These are phyloP conservation scores for Sporophila hypoxantha DNA, from an alignment of 2,113 vertebrate species.

Conservation along the genomic window DNA sequence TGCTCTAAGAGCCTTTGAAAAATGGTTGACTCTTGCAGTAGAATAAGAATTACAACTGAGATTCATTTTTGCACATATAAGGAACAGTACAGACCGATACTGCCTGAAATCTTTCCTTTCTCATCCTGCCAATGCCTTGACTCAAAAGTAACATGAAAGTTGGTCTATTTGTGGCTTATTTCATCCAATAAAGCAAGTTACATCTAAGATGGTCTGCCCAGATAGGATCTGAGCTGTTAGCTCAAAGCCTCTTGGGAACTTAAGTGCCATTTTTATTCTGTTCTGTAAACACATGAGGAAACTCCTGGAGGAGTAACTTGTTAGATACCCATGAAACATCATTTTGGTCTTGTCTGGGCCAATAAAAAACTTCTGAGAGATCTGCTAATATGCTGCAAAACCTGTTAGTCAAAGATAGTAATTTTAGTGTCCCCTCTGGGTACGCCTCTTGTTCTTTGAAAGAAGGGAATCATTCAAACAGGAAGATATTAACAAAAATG, in stretches of 20 bases:
- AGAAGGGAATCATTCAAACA: background rate
- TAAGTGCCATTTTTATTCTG: constrained; percentile 39
- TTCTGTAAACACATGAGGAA: constrained; percentile 25
- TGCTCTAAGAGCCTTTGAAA: background rate
- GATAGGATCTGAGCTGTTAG: background rate
- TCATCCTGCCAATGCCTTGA: background rate
- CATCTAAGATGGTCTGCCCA: constrained; percentile 41
- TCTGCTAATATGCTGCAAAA: constrained; percentile 37
- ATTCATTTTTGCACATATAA: constrained; percentile 20
- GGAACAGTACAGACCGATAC: background rate
- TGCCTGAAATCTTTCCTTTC: background rate
- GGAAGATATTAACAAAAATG: constrained; percentile 52
- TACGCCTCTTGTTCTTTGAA: constrained; percentile 23
- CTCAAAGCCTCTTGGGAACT: constrained; percentile 25
- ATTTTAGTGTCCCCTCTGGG: constrained; percentile 33
- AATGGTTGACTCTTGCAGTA: background rate
- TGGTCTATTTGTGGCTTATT: constrained; percentile 44
- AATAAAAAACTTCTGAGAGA: constrained; percentile 49
- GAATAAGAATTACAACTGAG: background rate
- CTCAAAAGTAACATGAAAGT: constrained; percentile 13
- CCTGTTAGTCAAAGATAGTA: constrained; percentile 20
- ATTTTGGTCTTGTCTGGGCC: constrained; percentile 43
- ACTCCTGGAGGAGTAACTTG: constrained; percentile 48
- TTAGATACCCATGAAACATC: constrained; percentile 47
- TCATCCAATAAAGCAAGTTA: constrained; percentile 38